Evolutionary conservation across 64 coral and sea anemone genomes (phyloP).

Genomic region (Orbicella faveolata): DNA sequence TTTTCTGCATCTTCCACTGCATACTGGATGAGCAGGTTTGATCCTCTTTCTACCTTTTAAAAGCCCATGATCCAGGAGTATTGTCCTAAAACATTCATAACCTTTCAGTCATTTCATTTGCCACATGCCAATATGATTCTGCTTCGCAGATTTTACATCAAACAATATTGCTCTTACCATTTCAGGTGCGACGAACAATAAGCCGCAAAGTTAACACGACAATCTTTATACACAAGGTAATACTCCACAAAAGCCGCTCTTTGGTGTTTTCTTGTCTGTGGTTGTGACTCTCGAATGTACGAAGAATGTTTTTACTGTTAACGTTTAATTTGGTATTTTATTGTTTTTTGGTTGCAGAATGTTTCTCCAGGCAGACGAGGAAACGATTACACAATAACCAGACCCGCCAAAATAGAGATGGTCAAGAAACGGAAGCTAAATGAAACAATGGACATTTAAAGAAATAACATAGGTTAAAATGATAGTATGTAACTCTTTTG

Average conservation of each 20-base stretch:
- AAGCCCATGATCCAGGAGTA: too few species aligned
- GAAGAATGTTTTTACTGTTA: background rate
- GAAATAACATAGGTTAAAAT: background rate
- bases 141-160: too few species aligned
- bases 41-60: too few species aligned
- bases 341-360: background rate
- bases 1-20: conserved; percentile 8
- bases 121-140: too few species aligned
- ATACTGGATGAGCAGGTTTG: background rate
- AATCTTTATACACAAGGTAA: background rate
- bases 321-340: background rate
- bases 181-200: background rate
- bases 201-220: background rate
- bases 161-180: background rate
- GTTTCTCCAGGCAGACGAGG: background rate
- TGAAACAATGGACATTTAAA: background rate
- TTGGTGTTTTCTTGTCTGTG: background rate
- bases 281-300: background rate
- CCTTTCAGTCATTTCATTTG: too few species aligned
- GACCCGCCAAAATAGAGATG: background rate
- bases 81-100: too few species aligned
- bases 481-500: too few species aligned
- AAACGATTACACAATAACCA: background rate
- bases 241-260: background rate
- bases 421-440: background rate